Percentiles rank a stretch among this genome's conserved stretches.
phyloP scores from a whole-genome alignment of 2,797 vertebrate genomes.

The Leptatherina wallacei region DNA sequence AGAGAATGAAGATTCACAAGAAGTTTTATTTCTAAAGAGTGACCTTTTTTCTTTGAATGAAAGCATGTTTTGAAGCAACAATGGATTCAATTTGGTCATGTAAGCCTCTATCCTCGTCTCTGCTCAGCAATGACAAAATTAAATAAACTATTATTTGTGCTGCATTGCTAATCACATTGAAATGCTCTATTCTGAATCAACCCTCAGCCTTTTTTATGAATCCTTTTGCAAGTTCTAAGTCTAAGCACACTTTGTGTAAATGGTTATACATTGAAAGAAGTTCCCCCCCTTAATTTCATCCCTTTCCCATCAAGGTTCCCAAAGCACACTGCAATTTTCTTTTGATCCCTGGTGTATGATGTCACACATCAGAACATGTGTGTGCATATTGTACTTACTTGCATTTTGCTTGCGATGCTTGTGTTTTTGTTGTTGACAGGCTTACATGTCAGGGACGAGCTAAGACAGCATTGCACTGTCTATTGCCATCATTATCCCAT shows the following conservation, averaged over 20 bases:
- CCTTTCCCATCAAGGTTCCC: constrained; percentile 56
- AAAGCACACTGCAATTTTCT: constrained; percentile 59
- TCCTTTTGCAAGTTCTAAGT: constrained; percentile 42
- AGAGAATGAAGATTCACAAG: constrained; percentile 32
- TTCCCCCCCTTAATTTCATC: constrained; percentile 64
- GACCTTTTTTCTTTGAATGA: constrained; percentile 58
- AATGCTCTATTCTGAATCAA: constrained; percentile 30
- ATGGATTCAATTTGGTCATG: constrained; percentile 57
- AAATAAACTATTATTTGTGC: constrained; percentile 41
- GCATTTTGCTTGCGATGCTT: background rate
- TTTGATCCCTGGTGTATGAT: constrained; percentile 63
- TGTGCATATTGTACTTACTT: constrained; percentile 2
- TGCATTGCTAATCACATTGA: constrained; percentile 37
- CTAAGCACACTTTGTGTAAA: constrained; percentile 72
- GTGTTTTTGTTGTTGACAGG: constrained; percentile 12
- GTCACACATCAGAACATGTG: constrained; percentile 37
- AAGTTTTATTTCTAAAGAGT: constrained; percentile 41
- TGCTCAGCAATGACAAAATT: constrained; percentile 27
- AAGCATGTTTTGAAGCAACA: constrained; percentile 50
- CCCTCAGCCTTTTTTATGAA: constrained; percentile 30
- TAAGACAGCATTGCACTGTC: constrained; percentile 31
- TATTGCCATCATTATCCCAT: constrained; percentile 45
- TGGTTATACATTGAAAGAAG: constrained; percentile 70
- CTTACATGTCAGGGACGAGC: constrained; percentile 29
- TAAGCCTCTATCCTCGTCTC: constrained; percentile 30